Evolutionary conservation across 2,797 vertebrate species (phyloP).

Genomic region (Orientallactaga sibirica): DNA sequence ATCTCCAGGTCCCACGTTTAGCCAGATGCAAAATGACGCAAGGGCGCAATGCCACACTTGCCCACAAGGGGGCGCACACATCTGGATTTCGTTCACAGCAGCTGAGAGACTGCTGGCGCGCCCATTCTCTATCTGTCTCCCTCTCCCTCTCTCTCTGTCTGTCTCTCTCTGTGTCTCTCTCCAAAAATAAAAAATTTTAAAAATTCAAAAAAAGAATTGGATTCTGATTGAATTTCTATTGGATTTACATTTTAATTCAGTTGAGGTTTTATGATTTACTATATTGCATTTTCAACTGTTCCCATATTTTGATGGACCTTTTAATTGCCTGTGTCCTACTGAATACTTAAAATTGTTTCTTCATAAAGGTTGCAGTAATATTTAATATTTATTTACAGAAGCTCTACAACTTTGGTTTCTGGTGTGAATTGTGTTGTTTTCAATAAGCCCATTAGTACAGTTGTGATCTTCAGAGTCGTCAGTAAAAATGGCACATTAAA

Average conservation of each 20-base stretch:
- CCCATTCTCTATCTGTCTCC: no score
- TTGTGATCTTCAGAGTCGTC: not conserved
- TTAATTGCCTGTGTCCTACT: not conserved
- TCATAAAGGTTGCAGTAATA: not conserved
- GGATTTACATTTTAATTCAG: conserved; percentile 30
- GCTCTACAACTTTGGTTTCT: not conserved
- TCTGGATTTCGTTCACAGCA: no score
- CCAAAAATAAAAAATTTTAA: no score
- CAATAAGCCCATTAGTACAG: not conserved
- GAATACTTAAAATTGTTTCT: not conserved
- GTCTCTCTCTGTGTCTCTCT: no score
- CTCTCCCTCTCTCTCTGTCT: no score
- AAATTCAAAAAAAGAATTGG: no score
- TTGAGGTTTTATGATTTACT: not conserved
- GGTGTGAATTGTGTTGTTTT: not conserved
- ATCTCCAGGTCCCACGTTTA: no score
- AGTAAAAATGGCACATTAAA: not conserved
- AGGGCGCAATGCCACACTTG: no score
- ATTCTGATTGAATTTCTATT: conserved; percentile 30
- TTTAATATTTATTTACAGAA: conserved; percentile 6
- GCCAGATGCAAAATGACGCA: no score
- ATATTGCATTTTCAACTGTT: not conserved
- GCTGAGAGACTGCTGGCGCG: no score
- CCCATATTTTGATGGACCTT: not conserved
- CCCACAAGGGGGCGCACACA: no score